phyloP scores from a whole-genome alignment of 2,888 invertebrate genomes.

The Syritta pipiens region DNA sequence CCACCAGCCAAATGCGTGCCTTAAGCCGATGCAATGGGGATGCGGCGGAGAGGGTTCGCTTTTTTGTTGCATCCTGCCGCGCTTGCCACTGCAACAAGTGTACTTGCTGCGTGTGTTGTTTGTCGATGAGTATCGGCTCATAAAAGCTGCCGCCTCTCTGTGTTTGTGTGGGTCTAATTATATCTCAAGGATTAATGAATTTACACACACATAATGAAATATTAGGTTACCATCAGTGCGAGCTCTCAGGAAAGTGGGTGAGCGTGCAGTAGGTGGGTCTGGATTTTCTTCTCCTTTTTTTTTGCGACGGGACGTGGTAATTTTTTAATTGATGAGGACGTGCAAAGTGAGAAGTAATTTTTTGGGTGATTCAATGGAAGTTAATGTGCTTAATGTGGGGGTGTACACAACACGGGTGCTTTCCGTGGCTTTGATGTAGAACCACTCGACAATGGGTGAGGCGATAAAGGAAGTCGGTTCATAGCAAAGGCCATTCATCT shows the following conservation, averaged over 20 bases:
- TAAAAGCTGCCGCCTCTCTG: constrained; percentile 6
- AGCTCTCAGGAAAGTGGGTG: constrained; percentile 37
- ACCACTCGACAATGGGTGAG: too few relatives aligned
- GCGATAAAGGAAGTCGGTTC: too few relatives aligned
- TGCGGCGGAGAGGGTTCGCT: not conserved
- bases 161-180: constrained; percentile 14
- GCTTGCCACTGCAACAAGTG: constrained; percentile 63
- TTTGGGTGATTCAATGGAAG: constrained; percentile 22
- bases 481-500: too few relatives aligned
- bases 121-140: constrained; percentile 53
- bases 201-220: constrained; percentile 40
- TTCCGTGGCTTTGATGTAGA: too few relatives aligned
- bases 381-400: too few relatives aligned
- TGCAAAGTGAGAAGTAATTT: constrained; percentile 21
- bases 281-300: constrained; percentile 19
- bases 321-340: constrained; percentile 55
- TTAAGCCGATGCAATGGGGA: not conserved
- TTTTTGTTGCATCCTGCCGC: not conserved
- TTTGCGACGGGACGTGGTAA: constrained; percentile 31
- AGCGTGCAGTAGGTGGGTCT: constrained; percentile 20
- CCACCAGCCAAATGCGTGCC: constrained; percentile 59
- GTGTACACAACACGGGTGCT: too few relatives aligned
- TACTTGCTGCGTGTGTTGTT: constrained; percentile 43
- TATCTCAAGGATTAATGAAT: constrained; percentile 44
- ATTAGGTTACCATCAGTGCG: constrained; percentile 58